Base-by-base conservation (phyloP, 2,797 vertebrate species). In the Sardinella longiceps region DNA sequence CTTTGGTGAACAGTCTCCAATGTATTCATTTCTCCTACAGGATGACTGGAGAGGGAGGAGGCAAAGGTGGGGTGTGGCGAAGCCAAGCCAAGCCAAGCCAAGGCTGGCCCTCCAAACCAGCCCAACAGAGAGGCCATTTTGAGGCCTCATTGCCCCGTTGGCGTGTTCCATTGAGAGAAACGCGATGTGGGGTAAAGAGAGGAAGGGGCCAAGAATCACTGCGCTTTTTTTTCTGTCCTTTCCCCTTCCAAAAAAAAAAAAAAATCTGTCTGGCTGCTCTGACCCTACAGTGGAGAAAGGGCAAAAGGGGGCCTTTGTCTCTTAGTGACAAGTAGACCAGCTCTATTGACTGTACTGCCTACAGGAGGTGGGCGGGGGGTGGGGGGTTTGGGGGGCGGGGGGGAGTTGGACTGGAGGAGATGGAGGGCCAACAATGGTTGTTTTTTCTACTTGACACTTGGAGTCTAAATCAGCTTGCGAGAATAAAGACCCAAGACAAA, bases 301-400 rank as follows among this genome's bases (percentile, higher is more conserved):
- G 88, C 93, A 91, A 95, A 94, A 94, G 91, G 89, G 91, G 82
- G 30, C 89, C 93, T 93, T 95, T 95, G 95, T 95, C 90, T 92
- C 90, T 87, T 83, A 50, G 90, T 96, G 95, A 96, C 94, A 96
- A 95, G 95, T 95, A 94, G 92, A 95, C 95, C 93, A 92, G 94
- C 91, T 94, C 95, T 95, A 96, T 95, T 95, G 95, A 95, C 94
- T 94, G 94, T 95, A 94, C 95, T 95, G 95, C 95, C 94, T 93
- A 94, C 91, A 93, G 92, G 90, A 90, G 91, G 90, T 91, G 90
- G 60, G 46, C 53, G 82, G 85, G 91, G 82, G 85, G 80, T 30
- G 66, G 25, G 33, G 33, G 50, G 53, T n/a, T n/a, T n/a, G n/a
- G 23, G 85, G 87, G 81, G 74, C 92, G 90, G 81, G 82, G 88